Percentiles rank a stretch among this genome's conserved stretches.
These are phyloP conservation scores for Hippocampus guttulatus DNA, from an alignment of 2,113 vertebrate genomes.

Conservation along the genomic window DNA sequence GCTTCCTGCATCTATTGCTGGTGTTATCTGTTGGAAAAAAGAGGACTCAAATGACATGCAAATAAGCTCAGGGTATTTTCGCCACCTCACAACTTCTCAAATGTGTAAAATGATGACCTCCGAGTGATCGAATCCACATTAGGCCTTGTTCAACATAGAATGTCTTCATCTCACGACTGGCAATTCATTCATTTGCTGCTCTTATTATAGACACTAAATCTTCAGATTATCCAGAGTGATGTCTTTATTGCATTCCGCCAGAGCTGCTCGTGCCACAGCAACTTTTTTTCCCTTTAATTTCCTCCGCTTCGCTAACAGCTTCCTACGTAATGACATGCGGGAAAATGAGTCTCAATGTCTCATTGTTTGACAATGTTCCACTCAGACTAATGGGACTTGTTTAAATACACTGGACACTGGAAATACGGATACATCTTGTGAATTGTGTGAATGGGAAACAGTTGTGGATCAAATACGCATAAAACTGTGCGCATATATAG, in stretches of 20 bases:
- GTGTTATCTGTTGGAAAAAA: background rate
- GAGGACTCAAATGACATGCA: slow-evolving; percentile 21
- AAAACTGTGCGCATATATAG: background rate
- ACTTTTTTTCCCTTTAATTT: slow-evolving; percentile 50
- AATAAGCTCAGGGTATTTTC: slow-evolving; percentile 16
- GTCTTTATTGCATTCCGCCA: slow-evolving; percentile 31
- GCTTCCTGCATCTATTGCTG: background rate
- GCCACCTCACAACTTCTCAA: slow-evolving; percentile 8
- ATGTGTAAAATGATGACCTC: slow-evolving; percentile 33
- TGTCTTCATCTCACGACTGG: slow-evolving; percentile 52
- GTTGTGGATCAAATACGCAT: background rate
- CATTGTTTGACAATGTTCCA: slow-evolving; percentile 32
- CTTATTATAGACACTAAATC: slow-evolving; percentile 56
- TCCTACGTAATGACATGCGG: slow-evolving; percentile 12
- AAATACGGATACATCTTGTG: background rate
- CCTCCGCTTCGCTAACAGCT: slow-evolving; percentile 20
- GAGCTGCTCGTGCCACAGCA: slow-evolving; percentile 45
- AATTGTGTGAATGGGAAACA: background rate
- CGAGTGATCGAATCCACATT: slow-evolving; percentile 37
- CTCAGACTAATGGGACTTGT: slow-evolving; percentile 12
- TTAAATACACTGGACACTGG: slow-evolving; percentile 2
- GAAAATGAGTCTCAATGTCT: slow-evolving; percentile 37
- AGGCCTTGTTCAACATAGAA: slow-evolving; percentile 40
- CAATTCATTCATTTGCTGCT: slow-evolving; percentile 55
- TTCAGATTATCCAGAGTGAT: slow-evolving; percentile 47